phyloP scores from a whole-genome alignment of 2,113 vertebrate species.

The Chunga burmeisteri region DNA sequence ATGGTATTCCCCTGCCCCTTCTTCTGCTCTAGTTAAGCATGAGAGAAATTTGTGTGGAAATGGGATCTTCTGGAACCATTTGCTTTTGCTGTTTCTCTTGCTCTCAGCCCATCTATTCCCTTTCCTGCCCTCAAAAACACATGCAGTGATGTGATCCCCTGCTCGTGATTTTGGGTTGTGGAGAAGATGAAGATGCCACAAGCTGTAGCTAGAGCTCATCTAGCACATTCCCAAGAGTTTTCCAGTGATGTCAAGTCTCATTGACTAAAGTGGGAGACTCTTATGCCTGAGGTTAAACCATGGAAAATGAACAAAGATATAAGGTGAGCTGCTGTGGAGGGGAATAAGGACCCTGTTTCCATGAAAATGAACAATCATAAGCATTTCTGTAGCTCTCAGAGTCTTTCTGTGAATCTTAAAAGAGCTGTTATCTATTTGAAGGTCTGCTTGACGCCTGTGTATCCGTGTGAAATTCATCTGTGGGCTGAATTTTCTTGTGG shows the following conservation, averaged over 20 bases:
- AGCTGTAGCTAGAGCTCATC: not conserved
- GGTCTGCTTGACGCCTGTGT: not conserved
- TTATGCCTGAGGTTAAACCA: not conserved
- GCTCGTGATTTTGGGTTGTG: not conserved
- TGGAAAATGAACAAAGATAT: not conserved
- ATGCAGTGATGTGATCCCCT: fast-evolving
- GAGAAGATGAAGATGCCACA: not conserved
- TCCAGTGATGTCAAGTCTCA: not conserved
- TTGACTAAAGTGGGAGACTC: not conserved
- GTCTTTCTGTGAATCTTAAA: not conserved
- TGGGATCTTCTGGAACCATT: not conserved
- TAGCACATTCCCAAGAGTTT: not conserved
- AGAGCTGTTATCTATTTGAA: not conserved
- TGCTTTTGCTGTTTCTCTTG: not conserved
- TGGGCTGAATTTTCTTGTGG: not conserved
- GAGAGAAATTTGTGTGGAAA: not conserved
- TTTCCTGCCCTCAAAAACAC: not conserved
- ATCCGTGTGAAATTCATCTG: not conserved
- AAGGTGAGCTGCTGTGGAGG: not conserved
- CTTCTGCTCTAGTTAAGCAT: not conserved
- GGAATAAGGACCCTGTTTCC: not conserved
- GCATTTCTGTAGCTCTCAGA: not conserved
- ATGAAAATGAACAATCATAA: not conserved
- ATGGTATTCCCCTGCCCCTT: not conserved
- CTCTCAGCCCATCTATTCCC: not conserved